Conservation (phyloP, 2,113 vertebrate genomes). For the Odontesthes bonariensis region DNA sequence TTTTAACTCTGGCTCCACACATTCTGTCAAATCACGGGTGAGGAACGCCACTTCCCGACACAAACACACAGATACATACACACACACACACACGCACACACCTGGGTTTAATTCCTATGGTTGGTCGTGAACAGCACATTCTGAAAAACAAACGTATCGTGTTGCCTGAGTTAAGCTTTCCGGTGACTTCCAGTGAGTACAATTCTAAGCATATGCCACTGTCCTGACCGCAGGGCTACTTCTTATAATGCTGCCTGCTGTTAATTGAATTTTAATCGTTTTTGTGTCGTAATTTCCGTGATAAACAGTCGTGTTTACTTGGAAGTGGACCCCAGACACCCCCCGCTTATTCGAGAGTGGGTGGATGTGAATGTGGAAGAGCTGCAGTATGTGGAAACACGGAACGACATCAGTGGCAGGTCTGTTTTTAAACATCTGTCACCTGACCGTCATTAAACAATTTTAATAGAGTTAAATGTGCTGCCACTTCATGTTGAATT, state of each 20-base stretch:
- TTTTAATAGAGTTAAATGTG: not conserved
- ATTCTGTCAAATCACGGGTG: constrained; percentile 89
- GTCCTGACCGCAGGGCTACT: constrained; percentile 19
- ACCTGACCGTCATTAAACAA: not conserved
- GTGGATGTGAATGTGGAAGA: constrained; percentile 74
- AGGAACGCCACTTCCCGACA: constrained; percentile 9
- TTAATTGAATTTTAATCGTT: constrained; percentile 38
- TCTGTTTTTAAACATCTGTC: constrained; percentile 74
- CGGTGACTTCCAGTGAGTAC: constrained; percentile 41
- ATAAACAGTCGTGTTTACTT: constrained; percentile 88
- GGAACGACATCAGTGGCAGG: constrained; percentile 89
- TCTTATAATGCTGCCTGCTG: constrained; percentile 18
- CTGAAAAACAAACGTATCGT: constrained; percentile 59
- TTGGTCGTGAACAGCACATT: constrained; percentile 50
- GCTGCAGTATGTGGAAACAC: constrained; percentile 80
- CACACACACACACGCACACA: constrained; percentile 26
- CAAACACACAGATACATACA: not conserved
- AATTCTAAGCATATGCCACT: constrained; percentile 24
- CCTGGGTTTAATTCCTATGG: constrained; percentile 66
- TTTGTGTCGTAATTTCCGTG: constrained; percentile 7
- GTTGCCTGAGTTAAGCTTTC: constrained; percentile 65
- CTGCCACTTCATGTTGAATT: not conserved
- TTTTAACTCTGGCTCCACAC: constrained; percentile 86
- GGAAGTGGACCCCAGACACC: constrained; percentile 94
- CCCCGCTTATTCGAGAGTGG: constrained; percentile 85